These are phyloP conservation scores for Phocides pigmalion DNA, from an alignment of 1,140 invertebrate species.

Conservation along the genomic window DNA sequence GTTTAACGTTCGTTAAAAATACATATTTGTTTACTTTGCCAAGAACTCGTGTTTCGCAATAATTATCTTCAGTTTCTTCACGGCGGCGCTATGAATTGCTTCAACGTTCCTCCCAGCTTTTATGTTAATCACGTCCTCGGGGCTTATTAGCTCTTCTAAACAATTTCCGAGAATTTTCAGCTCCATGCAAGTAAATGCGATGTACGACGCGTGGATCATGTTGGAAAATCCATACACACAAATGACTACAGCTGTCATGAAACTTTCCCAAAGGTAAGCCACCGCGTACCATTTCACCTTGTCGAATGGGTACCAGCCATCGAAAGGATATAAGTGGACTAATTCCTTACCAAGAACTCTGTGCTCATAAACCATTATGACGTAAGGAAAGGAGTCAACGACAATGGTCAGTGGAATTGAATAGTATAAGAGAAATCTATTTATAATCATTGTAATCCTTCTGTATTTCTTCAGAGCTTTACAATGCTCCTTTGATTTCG, in stretches of 20 bases:
- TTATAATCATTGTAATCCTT: constrained; percentile 45
- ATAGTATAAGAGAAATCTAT: constrained; percentile 58
- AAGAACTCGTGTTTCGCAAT: constrained; percentile 58
- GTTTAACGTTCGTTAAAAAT: not conserved
- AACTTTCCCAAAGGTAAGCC: constrained; percentile 66
- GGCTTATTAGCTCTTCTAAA: constrained; percentile 52
- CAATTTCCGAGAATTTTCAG: constrained; percentile 58
- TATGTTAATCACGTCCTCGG: constrained; percentile 47
- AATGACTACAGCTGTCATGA: constrained; percentile 64
- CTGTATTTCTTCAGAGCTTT: constrained; percentile 54
- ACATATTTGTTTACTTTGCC: constrained; percentile 44
- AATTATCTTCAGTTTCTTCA: constrained; percentile 56
- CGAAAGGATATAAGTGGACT: constrained; percentile 62
- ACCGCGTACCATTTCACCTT: constrained; percentile 62
- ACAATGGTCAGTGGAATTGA: constrained; percentile 49
- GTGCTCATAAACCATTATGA: constrained; percentile 62
- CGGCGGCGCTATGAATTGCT: constrained; percentile 45
- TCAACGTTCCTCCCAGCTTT: constrained; percentile 38
- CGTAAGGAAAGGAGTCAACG: constrained; percentile 61
- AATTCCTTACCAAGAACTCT: constrained; percentile 44
- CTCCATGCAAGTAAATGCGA: constrained; percentile 66
- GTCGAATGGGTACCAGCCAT: constrained; percentile 75
- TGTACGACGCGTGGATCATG: constrained; percentile 55
- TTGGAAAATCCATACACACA: constrained; percentile 53
- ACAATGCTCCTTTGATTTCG: constrained; percentile 43